Evolutionary conservation across 2,113 vertebrate genomes (phyloP).

Genomic region (Eubucco bourcierii): DNA sequence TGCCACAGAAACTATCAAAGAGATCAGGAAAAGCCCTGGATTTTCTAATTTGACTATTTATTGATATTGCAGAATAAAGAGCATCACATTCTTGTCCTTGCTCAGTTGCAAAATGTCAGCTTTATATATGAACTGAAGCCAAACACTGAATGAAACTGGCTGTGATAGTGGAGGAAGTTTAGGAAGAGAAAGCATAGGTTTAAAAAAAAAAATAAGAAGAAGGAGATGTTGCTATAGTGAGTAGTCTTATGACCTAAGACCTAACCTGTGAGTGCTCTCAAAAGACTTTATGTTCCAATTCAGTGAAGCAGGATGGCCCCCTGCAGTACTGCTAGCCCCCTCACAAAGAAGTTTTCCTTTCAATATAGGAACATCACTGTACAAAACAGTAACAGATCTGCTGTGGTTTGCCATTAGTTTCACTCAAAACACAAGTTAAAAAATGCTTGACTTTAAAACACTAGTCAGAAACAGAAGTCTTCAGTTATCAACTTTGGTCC

Average conservation of each 20-base stretch:
- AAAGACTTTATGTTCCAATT: slow-evolving; percentile 68
- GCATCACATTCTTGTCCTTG: neutral
- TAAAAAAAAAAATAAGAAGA: neutral
- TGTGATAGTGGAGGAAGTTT: neutral
- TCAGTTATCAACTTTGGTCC: neutral
- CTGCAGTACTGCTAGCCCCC: slow-evolving; percentile 64
- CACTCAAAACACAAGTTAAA: neutral
- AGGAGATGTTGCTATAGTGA: slow-evolving; percentile 61
- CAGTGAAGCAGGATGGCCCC: slow-evolving; percentile 77
- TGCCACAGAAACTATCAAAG: neutral
- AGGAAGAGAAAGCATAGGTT: neutral
- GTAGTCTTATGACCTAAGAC: slow-evolving; percentile 33
- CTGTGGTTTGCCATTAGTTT: slow-evolving; percentile 23
- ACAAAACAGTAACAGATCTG: neutral
- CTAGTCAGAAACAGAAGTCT: neutral
- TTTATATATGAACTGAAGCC: neutral
- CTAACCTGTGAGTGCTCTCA: slow-evolving; percentile 44
- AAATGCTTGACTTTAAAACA: neutral
- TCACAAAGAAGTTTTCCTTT: slow-evolving; percentile 44
- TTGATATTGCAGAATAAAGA: neutral
- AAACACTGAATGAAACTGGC: neutral
- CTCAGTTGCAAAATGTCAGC: neutral
- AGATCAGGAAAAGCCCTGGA: neutral
- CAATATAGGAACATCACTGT: slow-evolving; percentile 2
- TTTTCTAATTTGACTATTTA: neutral